phyloP scores from a whole-genome alignment of 2,113 vertebrate genomes.

The Labeo rohita region DNA sequence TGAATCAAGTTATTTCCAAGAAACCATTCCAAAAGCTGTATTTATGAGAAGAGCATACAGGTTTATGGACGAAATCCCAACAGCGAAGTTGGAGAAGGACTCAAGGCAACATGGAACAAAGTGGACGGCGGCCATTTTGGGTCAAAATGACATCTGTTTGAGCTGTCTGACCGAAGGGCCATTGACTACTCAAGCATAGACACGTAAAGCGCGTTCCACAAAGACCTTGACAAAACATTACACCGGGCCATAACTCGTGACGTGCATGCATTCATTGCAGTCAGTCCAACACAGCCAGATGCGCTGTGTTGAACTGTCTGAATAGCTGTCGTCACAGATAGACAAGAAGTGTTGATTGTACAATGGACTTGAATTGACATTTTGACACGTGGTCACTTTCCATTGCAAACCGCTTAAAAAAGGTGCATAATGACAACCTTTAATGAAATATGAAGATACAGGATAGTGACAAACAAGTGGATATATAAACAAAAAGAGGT shows the following conservation, averaged over 20 bases:
- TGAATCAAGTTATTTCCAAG: slow-evolving; percentile 62
- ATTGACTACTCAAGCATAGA: slow-evolving; percentile 89
- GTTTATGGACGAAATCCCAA: slow-evolving; percentile 82
- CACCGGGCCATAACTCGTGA: slow-evolving; percentile 73
- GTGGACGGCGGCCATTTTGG: slow-evolving; percentile 81
- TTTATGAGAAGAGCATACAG: slow-evolving; percentile 36
- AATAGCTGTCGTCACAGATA: slow-evolving; percentile 43
- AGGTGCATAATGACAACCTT: slow-evolving; percentile 63
- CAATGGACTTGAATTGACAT: slow-evolving; percentile 65
- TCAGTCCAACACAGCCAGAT: slow-evolving; percentile 78
- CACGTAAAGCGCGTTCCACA: slow-evolving; percentile 77
- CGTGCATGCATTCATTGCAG: slow-evolving; percentile 83
- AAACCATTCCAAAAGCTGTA: slow-evolving; percentile 14
- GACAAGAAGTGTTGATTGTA: slow-evolving; percentile 66
- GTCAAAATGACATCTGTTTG: slow-evolving; percentile 89
- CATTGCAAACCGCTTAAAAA: slow-evolving; percentile 79
- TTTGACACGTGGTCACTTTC: slow-evolving; percentile 48
- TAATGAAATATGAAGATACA: slow-evolving; percentile 54
- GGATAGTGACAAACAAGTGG: slow-evolving; percentile 46
- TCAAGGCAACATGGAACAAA: slow-evolving; percentile 64
- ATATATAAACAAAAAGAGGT: slow-evolving; percentile 34
- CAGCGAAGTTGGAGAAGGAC: slow-evolving; percentile 79
- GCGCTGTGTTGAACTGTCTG: slow-evolving; percentile 60
- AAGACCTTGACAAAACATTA: slow-evolving; percentile 81
- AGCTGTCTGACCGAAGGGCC: slow-evolving; percentile 81